Evolutionary conservation across 2,888 invertebrate species (phyloP).

Genomic region (Heliconius erato): DNA sequence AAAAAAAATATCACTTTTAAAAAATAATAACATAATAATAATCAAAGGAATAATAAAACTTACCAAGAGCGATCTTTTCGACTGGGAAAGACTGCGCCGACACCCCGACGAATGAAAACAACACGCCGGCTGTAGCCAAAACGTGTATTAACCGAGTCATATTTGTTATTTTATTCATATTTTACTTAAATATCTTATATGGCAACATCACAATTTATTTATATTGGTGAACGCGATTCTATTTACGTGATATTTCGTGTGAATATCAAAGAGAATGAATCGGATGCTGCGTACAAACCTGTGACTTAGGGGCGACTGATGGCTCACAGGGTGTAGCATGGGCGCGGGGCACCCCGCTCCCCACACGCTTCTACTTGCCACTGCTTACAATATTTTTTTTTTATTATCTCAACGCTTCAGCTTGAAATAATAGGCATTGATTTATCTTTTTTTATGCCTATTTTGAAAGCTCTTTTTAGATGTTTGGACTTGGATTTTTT

Average conservation of each 20-base stretch:
- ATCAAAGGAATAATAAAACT: slow-evolving; percentile 58
- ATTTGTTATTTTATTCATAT: slow-evolving; percentile 53
- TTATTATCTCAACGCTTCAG: slow-evolving; percentile 34
- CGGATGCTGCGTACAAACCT: slow-evolving; percentile 83
- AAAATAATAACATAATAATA: slow-evolving; percentile 43
- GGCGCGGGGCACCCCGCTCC: slow-evolving; percentile 65
- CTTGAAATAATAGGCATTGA: slow-evolving; percentile 21
- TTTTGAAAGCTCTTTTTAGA: background rate
- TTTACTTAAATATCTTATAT: slow-evolving; percentile 25
- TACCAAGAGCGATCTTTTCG: slow-evolving; percentile 83
- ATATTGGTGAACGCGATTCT: slow-evolving; percentile 46
- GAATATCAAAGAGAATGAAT: slow-evolving; percentile 62
- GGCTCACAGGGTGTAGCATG: slow-evolving; percentile 69
- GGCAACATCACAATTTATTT: slow-evolving; percentile 55
- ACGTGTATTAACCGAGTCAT: slow-evolving; percentile 52
- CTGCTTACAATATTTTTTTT: slow-evolving; percentile 38
- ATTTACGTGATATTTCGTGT: slow-evolving; percentile 55
- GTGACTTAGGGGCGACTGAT: slow-evolving; percentile 84
- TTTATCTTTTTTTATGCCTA: background rate
- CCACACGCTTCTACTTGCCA: slow-evolving; percentile 57
- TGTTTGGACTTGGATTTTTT: too few species aligned
- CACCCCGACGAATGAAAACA: slow-evolving; percentile 68
- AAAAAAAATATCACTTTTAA: slow-evolving; percentile 4
- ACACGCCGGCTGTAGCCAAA: slow-evolving; percentile 64
- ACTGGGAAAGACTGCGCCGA: slow-evolving; percentile 75